Evolutionary conservation across 2,888 invertebrate species (phyloP), one percentile per base, ranked within the genome.

Genomic region (Himalopsyche japonica): DNA sequence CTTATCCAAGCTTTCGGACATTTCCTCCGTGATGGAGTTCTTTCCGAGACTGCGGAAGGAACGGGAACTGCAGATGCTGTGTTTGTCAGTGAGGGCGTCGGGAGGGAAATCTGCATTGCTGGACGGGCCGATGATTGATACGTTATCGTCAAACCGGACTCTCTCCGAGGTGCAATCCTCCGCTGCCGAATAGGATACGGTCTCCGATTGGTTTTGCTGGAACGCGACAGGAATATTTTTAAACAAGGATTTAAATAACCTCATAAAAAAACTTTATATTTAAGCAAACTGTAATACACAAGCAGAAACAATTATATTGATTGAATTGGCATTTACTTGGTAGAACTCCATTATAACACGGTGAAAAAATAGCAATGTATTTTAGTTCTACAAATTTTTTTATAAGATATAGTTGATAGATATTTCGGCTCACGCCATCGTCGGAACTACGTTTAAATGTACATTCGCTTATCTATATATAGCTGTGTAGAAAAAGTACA

Each of bases 91-190:
- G 79, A 89, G 88, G 20, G 88, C 88, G n/a, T 88, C 88, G 27
- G 88, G 87, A 43, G 88, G 87, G 76, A 87, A 88, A 34, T 88
- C 87, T 37, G 86, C 90, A 90, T 7, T 90, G 89, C 78, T 91
- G 92, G 81, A 93, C 92, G 88, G 93, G 93, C 88, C 93, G 15
- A 87, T 87, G 80, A 87, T 85, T 32, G 87, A 94, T 84, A 94
- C 93, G 87, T 94, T 94, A 88, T 94, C 94, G 88, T 94, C 94
- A 88, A 94, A 94, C 82, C 94, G 91, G 1, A 94, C 94, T n/a
- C 94, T 90, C 88, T 94, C 94, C 0, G 94, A 94, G 37, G 91
- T 91, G 83, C 93, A 91, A 91, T 89, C 89, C 86, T 89, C 89
- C 34, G 83, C 86, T 88, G 91, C 89, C 88, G 90, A 91, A 82